phyloP scores from a whole-genome alignment of 2,113 vertebrate genomes.

The Takifugu flavidus region DNA sequence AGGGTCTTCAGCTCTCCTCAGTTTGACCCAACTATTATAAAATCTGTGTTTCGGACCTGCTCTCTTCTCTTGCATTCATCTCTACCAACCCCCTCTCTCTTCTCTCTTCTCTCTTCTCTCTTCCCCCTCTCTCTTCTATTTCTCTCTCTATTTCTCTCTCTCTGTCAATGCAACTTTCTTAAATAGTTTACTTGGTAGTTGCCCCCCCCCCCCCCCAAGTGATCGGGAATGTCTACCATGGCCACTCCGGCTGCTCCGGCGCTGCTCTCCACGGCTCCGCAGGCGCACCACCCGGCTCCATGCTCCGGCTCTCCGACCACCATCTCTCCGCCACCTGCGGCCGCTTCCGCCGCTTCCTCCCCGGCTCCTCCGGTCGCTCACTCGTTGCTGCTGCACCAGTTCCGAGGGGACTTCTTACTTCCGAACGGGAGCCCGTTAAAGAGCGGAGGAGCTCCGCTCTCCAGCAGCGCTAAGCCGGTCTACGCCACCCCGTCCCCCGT shows the following conservation, averaged over 20 bases:
- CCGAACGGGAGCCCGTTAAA: slow-evolving; percentile 61
- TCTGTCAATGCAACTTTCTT: slow-evolving; percentile 26
- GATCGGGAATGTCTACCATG: slow-evolving; percentile 76
- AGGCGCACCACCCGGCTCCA: slow-evolving; percentile 81
- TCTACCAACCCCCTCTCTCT: slow-evolving; percentile 1
- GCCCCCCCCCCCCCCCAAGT: slow-evolving; percentile 52
- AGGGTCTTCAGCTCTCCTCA: slow-evolving; percentile 66
- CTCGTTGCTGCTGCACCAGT: slow-evolving; percentile 79
- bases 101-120: slow-evolving; percentile 9
- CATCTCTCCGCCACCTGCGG: slow-evolving; percentile 75
- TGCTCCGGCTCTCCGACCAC: slow-evolving; percentile 83
- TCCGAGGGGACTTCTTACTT: slow-evolving; percentile 80
- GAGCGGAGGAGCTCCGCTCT: slow-evolving; percentile 66
- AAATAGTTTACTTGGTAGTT: slow-evolving; percentile 47
- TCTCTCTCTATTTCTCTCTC: not conserved
- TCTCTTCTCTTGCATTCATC: slow-evolving; percentile 26
- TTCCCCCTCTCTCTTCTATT: slow-evolving; percentile 37
- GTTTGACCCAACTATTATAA: slow-evolving; percentile 65
- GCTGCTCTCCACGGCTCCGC: slow-evolving; percentile 85
- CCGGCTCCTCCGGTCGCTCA: slow-evolving; percentile 66
- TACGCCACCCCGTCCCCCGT: slow-evolving; percentile 96
- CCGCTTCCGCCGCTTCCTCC: slow-evolving; percentile 65
- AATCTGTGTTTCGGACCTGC: slow-evolving; percentile 55
- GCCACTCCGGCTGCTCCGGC: slow-evolving; percentile 82
- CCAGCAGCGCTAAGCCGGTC: slow-evolving; percentile 83